A percentile compares a stretch with the other conserved stretches of the same genome.
These are phyloP conservation scores for Desmophyllum pertusum DNA, from an alignment of 92 coral and sea anemone species.

Conservation along the genomic window DNA sequence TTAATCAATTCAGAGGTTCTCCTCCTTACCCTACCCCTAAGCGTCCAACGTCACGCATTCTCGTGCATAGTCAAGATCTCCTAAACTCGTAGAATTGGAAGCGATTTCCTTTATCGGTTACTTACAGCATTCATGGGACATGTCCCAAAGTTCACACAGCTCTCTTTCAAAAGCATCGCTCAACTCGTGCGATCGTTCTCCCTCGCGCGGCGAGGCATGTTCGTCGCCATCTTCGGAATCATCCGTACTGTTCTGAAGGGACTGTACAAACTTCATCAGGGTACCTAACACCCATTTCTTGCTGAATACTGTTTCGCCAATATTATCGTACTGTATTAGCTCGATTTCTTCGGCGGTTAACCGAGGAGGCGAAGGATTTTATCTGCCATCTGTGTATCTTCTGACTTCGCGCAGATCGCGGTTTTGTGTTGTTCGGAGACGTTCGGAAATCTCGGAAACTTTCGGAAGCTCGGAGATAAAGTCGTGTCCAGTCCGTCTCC, in stretches of 20 bases:
- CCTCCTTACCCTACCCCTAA: slow-evolving; percentile 12
- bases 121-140: slow-evolving; percentile 97
- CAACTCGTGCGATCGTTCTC: slow-evolving; percentile 43
- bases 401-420: neutral
- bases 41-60: slow-evolving; percentile 33
- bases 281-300: slow-evolving; percentile 97
- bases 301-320: slow-evolving; percentile 96
- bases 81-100: neutral
- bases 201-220: slow-evolving; percentile 30
- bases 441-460: slow-evolving; percentile 24
- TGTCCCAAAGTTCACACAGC: slow-evolving; percentile 96
- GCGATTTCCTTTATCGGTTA: neutral
- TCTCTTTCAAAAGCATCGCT: slow-evolving; percentile 86
- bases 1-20: too few species aligned
- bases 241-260: slow-evolving; percentile 47
- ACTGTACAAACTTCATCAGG: slow-evolving; percentile 84
- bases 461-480: neutral
- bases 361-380: slow-evolving; percentile 97
- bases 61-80: neutral
- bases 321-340: slow-evolving; percentile 83
- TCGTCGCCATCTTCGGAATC: slow-evolving; percentile 46
- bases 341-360: slow-evolving; percentile 88
- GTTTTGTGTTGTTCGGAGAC: slow-evolving; percentile 1
- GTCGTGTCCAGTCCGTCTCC: slow-evolving; percentile 34
- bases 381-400: slow-evolving; percentile 75